Evolutionary conservation across 2,888 invertebrate species (phyloP), one percentile per base, ranked within the genome.

Genomic region (Papilio gigon): DNA sequence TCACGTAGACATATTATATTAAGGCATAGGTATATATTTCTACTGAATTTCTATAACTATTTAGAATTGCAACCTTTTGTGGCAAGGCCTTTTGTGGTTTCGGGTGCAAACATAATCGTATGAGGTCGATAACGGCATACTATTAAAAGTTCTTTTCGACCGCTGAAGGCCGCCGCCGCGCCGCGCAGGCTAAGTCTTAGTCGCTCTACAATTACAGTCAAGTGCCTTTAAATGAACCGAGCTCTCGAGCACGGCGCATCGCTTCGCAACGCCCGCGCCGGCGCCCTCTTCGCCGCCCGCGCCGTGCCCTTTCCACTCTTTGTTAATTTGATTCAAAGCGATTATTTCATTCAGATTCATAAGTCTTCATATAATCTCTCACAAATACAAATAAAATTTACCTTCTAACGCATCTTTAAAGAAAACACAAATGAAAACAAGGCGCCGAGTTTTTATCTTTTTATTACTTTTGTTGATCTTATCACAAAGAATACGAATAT

Each of bases 181-280:
- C 84, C 87, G 85, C 81, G 79, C 77, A 80, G 80, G 83, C 84
- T 84, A 83, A 87, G 88, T 88, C 90, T 90, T 90, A 89, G 89
- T 87, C 85, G 84, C 84, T 86, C 84, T 86, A 89, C 91, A 91
- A 92, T 92, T 91, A 92, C 87, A 86, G 90, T 89, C 89, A 90
- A 92, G 90, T 89, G 90, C 85, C 87, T 92, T 88, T 87, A 91
- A 91, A 91, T 91, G 91, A 92, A 90, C 87, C 86, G 82, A 88
- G 88, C 89, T 85, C 92, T 92, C 89, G 85, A 91, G 90, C 91
- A 92, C 90, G 92, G 87, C 87, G 89, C 89, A 86, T 86, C 88
- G 86, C 84, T 82, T 85, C 84, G 87, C 85, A 85, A 82, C 85
- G 27, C 47, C 47, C 12, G 47, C 84, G 84, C 81, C 81, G 84